Percentiles rank a stretch among this genome's conserved stretches.
Evolutionary conservation across 2,113 vertebrate genomes (phyloP).

Genomic region (Lucifuga dentata): DNA sequence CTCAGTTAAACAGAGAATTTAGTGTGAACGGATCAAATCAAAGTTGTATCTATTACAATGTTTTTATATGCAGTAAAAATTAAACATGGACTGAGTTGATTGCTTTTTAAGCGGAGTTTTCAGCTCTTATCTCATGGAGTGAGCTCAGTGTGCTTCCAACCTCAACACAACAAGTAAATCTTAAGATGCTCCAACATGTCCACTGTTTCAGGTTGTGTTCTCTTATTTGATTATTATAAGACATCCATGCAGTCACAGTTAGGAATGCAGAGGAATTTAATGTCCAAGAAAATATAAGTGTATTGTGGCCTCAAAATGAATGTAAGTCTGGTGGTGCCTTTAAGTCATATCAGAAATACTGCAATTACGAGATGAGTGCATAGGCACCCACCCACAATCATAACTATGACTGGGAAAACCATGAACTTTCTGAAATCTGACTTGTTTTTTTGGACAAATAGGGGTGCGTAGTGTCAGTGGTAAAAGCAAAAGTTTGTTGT

Average conservation of each 20-base stretch:
- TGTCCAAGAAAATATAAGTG: not conserved
- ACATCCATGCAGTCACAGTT: constrained; percentile 19
- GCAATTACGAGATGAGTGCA: no score
- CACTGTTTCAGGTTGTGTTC: not conserved
- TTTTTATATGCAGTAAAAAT: constrained; percentile 37
- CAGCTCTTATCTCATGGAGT: constrained; percentile 43
- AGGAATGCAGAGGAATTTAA: constrained; percentile 1
- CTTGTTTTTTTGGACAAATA: no score
- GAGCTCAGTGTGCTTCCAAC: constrained; percentile 55
- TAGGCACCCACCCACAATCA: no score
- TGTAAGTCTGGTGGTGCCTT: no score
- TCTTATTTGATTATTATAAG: constrained; percentile 25
- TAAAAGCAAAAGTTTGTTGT: no score
- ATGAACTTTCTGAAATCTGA: no score
- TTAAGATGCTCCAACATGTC: constrained; percentile 20
- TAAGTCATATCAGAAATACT: no score
- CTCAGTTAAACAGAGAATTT: constrained; percentile 21
- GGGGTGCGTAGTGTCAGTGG: no score
- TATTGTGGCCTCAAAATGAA: no score
- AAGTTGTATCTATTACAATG: constrained; percentile 24
- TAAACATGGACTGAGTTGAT: constrained; percentile 23
- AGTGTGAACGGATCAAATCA: constrained; percentile 18
- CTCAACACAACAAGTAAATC: constrained; percentile 34
- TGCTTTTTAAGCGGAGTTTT: constrained; percentile 28
- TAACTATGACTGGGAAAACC: no score